Evolutionary conservation across 2,888 invertebrate genomes (phyloP).

Genomic region (Agrochola circellaris): DNA sequence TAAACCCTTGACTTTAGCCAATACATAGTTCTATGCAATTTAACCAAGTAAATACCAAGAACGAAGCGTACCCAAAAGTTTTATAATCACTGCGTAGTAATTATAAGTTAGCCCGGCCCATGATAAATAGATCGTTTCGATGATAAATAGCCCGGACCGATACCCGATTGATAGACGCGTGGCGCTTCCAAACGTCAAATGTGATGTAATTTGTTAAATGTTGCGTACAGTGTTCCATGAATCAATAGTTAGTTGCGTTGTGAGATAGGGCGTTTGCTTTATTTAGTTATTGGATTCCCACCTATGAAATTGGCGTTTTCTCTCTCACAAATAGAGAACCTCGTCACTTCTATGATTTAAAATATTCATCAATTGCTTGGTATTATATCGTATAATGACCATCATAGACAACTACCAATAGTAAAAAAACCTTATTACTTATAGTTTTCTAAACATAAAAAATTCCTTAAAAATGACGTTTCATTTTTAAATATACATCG

Average conservation of each 20-base stretch:
- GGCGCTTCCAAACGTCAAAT: conserved; percentile 43
- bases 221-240: conserved; percentile 36
- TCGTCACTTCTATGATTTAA: too few species aligned
- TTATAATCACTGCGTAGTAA: conserved; percentile 59
- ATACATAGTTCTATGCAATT: conserved; percentile 11
- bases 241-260: conserved; percentile 38
- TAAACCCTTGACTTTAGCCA: not conserved
- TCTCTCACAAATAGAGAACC: too few species aligned
- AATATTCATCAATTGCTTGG: too few species aligned
- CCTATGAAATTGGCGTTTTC: too few species aligned
- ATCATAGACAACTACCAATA: too few species aligned
- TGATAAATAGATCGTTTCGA: conserved; percentile 58
- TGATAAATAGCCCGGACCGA: conserved; percentile 58
- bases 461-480: too few species aligned
- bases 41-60: conserved; percentile 26
- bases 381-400: too few species aligned
- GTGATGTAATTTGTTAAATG: conserved; percentile 57
- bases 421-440: too few species aligned
- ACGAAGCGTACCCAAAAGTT: conserved; percentile 56
- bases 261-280: not conserved
- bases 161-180: conserved; percentile 41
- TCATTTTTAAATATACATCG: too few species aligned
- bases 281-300: too few species aligned
- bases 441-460: too few species aligned
- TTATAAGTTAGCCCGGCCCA: conserved; percentile 55